phyloP scores from a whole-genome alignment of 1,140 invertebrate species.

The Drosophila suzukii region DNA sequence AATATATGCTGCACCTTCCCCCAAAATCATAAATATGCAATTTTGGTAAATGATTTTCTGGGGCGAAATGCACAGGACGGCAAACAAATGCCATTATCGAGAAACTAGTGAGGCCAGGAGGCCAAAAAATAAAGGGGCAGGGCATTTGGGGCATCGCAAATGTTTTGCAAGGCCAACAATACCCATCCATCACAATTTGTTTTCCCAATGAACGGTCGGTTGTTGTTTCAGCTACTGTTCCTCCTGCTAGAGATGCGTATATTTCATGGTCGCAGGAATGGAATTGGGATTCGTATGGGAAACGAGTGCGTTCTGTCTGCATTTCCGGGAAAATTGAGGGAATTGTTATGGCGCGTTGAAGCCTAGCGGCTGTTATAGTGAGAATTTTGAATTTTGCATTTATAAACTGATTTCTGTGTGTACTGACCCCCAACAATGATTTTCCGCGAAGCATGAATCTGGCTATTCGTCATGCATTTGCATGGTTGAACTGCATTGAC shows the following conservation, averaged over 20 bases:
- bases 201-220: slow-evolving; percentile 44
- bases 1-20: slow-evolving; percentile 6
- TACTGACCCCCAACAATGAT: slow-evolving; percentile 22
- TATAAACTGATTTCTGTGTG: slow-evolving; percentile 78
- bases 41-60: slow-evolving; percentile 55
- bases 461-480: slow-evolving; percentile 55
- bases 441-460: slow-evolving; percentile 17
- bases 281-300: neutral
- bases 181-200: slow-evolving; percentile 75
- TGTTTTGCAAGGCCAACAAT: slow-evolving; percentile 74
- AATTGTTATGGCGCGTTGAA: slow-evolving; percentile 59
- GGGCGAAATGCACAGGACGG: slow-evolving; percentile 24
- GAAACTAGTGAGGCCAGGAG: neutral
- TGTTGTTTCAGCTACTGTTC: slow-evolving; percentile 49
- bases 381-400: slow-evolving; percentile 82
- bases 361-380: slow-evolving; percentile 67
- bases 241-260: slow-evolving; percentile 32
- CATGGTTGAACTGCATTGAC: slow-evolving; percentile 48
- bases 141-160: slow-evolving; percentile 57
- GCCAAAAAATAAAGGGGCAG: neutral
- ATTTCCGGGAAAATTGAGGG: slow-evolving; percentile 46
- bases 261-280: slow-evolving; percentile 19
- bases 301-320: neutral
- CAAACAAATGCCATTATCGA: slow-evolving; percentile 43
- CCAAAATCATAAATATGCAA: slow-evolving; percentile 56